Conservation (phyloP, 2,888 invertebrate species). For the Resseliella maxima region DNA sequence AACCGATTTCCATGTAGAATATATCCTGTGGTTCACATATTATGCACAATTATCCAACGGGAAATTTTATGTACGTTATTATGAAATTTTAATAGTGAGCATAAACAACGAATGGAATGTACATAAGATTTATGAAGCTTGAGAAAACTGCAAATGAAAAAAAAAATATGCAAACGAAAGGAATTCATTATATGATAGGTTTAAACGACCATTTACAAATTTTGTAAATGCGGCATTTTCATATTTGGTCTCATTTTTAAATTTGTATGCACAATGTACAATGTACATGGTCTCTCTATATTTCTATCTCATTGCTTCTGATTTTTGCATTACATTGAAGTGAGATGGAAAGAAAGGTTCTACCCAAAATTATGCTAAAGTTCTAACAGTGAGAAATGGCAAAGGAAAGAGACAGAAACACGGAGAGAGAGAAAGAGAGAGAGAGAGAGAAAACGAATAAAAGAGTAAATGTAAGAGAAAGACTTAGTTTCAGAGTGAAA, state of each 20-base stretch:
- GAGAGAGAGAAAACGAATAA: background rate
- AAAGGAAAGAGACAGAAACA: background rate
- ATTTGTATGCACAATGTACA: background rate
- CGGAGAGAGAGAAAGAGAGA: background rate
- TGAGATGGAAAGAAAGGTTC: background rate
- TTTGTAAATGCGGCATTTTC: background rate
- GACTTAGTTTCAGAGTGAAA: background rate
- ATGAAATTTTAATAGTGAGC: conserved; percentile 54
- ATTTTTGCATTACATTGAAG: background rate
- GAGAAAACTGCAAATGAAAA: background rate
- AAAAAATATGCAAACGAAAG: background rate
- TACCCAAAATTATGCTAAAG: too few relatives aligned
- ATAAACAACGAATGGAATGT: conserved; percentile 49
- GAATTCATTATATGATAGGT: background rate
- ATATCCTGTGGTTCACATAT: conserved; percentile 20
- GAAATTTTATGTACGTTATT: conserved; percentile 16
- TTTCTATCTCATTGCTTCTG: background rate
- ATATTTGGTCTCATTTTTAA: background rate
- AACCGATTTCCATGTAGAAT: conserved; percentile 21
- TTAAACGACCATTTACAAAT: conserved; percentile 15
- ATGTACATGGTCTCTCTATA: too few relatives aligned
- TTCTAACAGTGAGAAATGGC: too few relatives aligned
- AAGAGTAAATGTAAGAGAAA: background rate
- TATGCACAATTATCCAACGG: conserved; percentile 4
- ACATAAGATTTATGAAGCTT: conserved; percentile 42